Evolutionary conservation across 2,797 vertebrate species (phyloP), one percentile per base, ranked within the genome.

Genomic region (Tangara arthus): DNA sequence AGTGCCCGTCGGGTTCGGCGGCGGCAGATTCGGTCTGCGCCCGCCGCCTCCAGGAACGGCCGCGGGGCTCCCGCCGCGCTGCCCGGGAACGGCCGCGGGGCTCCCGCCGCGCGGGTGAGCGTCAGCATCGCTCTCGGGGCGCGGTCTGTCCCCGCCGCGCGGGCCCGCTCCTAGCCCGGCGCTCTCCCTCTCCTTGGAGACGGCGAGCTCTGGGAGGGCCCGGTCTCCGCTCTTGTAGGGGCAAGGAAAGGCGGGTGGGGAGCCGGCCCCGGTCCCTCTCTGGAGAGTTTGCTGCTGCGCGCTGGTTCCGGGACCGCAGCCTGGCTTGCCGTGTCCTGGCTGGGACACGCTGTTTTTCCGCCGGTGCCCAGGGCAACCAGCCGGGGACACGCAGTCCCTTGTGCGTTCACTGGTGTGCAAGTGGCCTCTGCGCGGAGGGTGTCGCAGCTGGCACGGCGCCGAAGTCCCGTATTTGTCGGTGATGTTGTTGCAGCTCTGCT

Each of bases 391-490:
- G 30, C 44, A 2, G 30, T 20, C 32, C 12, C 9, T 3, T 12
- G 50, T 5, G 80, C 4, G 16, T 2, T 56, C 37, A 0, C 24
- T 21, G 7, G 7, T 35, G 55, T 6, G 22, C 68, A 0, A 1
- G 47, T 3, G 5, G 8, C 16, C 15, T 2, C 5, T 3, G 32
- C 5, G 9, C 41, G 1, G 2, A 18, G 34, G 11, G 23, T 11
- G 52, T 9, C 52, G 52, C 52, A 15, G 28, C 21, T 5, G 77
- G n/a, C 69, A 1, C 26, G 7, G 0, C 3, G 7, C 53, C 12
- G 0, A 5, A 5, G 34, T 9, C 18, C 80, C 1, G 1, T 2
- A 0, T 15, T 53, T 53, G 41, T 3, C 26, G 10, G 16, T 15
- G 42, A 3, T 2, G 5, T 5, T 41, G 52, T 32, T 47, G 20